Evolutionary conservation across 2,888 invertebrate genomes (phyloP), one percentile per base, ranked within the genome.

Genomic region (Eristalinus aeneus): DNA sequence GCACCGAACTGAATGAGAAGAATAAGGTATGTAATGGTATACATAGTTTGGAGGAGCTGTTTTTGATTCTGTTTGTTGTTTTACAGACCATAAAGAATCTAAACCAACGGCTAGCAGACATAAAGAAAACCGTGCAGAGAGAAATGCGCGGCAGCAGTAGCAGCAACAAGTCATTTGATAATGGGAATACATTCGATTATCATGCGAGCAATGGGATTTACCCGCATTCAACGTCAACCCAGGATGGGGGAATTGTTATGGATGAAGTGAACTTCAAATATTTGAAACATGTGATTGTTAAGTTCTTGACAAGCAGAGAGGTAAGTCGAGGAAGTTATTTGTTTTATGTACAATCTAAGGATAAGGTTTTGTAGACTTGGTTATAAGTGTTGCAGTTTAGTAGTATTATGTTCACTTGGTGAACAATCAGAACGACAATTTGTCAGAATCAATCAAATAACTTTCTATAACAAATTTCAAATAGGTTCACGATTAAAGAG

Each of bases 261-360:
- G 94, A 95, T 82, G 96, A 96, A 90, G 95, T 97, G 64, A 97
- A 96, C 93, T 96, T 96, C 90, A 95, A 95, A 91, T 98, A 98
- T 92, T 94, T 98, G 78, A 98, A 98, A 91, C 98, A 98, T 93
- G 98, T 98, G 88, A 95, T 98, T 86, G 96, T 98, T 2, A 97
- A 98, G 91, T 98, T 98, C 93, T 94, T 98, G 90, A 98, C 98
- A 0, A 96, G 97, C 91, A 94, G 97, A 87, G 98, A 98, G 92
- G 94, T 92, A 75, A 79, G 80, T 27, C 27, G 8, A 46, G 1
- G 16, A 1, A 8, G 8, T 46, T 27, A 27, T 3, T 27, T 3
- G 2, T 27, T 27, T 27, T 27, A n/a, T n/a, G n/a, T n/a, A n/a
- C n/a, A n/a, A n/a, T n/a, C n/a, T n/a, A n/a, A n/a, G n/a, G n/a